Evolutionary conservation across 2,888 invertebrate species (phyloP).

Genomic region (Adineta ricciae): DNA sequence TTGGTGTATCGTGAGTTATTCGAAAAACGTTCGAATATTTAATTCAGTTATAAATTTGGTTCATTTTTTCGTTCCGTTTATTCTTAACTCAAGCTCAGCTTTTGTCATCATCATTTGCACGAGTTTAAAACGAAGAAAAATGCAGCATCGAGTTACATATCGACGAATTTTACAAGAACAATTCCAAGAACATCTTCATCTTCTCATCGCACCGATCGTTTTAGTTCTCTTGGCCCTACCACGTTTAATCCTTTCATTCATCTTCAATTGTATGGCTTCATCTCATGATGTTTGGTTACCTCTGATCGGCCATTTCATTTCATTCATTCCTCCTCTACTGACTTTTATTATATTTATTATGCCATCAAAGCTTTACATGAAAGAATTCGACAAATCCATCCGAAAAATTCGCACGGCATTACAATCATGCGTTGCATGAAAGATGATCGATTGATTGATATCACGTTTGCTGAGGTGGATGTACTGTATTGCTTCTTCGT

Average conservation of each 20-base stretch:
- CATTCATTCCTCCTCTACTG: neutral
- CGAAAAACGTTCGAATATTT: neutral
- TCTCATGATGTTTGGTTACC: neutral
- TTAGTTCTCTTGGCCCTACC: neutral
- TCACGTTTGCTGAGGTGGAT: no score
- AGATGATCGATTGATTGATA: no score
- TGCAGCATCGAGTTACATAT: neutral
- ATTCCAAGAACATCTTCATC: neutral
- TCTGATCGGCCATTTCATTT: neutral
- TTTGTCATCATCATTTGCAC: neutral
- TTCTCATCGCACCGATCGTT: neutral
- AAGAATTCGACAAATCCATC: neutral
- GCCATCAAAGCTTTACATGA: neutral
- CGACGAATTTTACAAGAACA: neutral
- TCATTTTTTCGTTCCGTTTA: neutral
- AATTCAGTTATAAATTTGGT: neutral
- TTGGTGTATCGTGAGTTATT: no score
- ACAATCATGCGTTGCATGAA: no score
- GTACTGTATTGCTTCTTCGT: no score
- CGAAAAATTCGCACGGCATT: neutral
- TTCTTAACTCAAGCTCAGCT: neutral
- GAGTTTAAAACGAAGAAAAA: neutral
- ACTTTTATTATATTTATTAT: neutral
- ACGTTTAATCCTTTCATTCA: neutral
- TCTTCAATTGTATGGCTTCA: neutral